Evolutionary conservation across 2,888 invertebrate genomes (phyloP).

Genomic region (Arge pagana): DNA sequence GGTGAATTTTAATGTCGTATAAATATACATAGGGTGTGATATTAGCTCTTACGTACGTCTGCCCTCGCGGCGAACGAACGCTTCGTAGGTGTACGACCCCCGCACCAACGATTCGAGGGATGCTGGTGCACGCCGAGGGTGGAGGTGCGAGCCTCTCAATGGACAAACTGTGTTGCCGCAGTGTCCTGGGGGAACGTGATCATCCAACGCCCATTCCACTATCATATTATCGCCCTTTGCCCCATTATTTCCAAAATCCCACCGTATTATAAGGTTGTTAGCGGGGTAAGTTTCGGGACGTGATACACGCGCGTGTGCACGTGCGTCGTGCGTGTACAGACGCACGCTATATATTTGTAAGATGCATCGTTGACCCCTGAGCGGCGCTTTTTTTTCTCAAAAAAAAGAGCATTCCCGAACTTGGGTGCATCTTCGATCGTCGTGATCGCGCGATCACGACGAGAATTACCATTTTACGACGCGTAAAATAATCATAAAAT

Average conservation of each 20-base stretch:
- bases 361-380: too few relatives aligned
- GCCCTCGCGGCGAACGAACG: constrained; percentile 40
- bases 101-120: constrained; percentile 1
- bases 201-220: constrained; percentile 37
- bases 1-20: constrained; percentile 57
- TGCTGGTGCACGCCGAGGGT: constrained; percentile 34
- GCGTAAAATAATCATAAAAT: constrained; percentile 58
- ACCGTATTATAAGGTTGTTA: constrained; percentile 7
- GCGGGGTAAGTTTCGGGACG: too few relatives aligned
- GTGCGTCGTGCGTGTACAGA: too few relatives aligned
- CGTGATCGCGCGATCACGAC: too few relatives aligned
- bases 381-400: too few relatives aligned
- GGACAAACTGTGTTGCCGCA: constrained; percentile 60
- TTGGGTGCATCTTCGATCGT: too few relatives aligned
- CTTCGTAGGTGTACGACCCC: constrained; percentile 25
- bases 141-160: constrained; percentile 48
- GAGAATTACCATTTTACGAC: too few relatives aligned
- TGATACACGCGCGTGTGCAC: too few relatives aligned
- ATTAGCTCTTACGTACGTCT: constrained; percentile 57
- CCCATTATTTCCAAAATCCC: constrained; percentile 7
- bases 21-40: constrained; percentile 57
- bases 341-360: too few relatives aligned
- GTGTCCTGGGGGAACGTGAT: constrained; percentile 50
- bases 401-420: too few relatives aligned
- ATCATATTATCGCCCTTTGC: constrained; percentile 40